Evolutionary conservation across 2,113 vertebrate genomes (phyloP), one percentile per base, ranked within the genome.

Genomic region (Grammomys dolichurus): DNA sequence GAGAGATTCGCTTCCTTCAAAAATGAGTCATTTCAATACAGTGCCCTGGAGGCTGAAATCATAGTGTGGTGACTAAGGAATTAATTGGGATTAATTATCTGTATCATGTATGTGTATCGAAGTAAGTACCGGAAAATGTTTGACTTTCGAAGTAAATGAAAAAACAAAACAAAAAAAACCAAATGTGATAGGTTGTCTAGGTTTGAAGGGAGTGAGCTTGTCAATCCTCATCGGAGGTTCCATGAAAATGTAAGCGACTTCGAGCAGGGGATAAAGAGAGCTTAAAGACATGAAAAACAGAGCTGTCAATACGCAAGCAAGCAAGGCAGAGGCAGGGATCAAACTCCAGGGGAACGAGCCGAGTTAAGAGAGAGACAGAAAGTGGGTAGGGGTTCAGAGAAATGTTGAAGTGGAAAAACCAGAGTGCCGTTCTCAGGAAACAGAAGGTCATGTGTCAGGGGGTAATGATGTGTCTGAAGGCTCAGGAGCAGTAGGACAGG

Each of bases 311-410:
- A 4, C 33, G 3, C 0, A 3, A 54, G 4, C 28, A n/a, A 65
- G 22, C 1, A 17, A 48, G n/a, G 69, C 60, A 20, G 43, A 86
- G 43, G 19, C 31, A 31, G 67, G 51, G 36, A 4, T 14, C 10
- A 26, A 33, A 19, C 5, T 6, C 17, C 11, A 19, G 40, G 3
- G 28, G 60, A 70, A 46, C 14, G 3, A 2, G 60, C 76, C 7
- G 63, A 56, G 20, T 31, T 31, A 1, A 70, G 51, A 31, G 89
- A 13, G n/a, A 24, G 26, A 4, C 0, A 4, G 54, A 31, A 58
- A 36, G 40, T 17, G 43, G 78, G 54, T 60, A 9, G 85, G 31
- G 73, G 63, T 69, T 93, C 76, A 67, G 78, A 90, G 91, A 88
- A 70, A 17, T 8, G 43, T 17, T 12, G 8, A 67, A 63, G 31